phyloP scores from a whole-genome alignment of 2,888 invertebrate species.

The Polia nebulosa region DNA sequence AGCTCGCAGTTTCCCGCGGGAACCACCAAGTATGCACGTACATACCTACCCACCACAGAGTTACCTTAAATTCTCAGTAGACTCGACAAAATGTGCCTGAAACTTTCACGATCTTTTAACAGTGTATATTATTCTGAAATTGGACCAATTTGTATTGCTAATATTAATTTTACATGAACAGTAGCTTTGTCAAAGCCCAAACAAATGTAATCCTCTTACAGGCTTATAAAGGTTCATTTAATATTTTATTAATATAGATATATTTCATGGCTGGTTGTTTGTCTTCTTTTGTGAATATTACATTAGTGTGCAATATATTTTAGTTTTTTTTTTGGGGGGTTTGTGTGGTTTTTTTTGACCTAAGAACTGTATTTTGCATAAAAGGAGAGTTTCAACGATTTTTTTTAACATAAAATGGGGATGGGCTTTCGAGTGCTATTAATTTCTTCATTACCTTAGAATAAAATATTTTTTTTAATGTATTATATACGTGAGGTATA shows the following conservation, averaged over 20 bases:
- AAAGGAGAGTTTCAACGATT: no score
- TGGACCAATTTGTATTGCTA: constrained; percentile 7
- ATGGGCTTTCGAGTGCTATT: no score
- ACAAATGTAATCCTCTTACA: constrained; percentile 39
- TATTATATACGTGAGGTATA: neutral
- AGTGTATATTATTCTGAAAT: neutral
- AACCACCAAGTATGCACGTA: constrained; percentile 1
- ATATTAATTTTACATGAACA: constrained; percentile 33
- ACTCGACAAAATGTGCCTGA: neutral
- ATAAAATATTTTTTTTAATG: neutral
- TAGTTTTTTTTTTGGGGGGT: no score
- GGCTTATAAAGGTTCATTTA: constrained; percentile 43
- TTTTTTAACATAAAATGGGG: no score
- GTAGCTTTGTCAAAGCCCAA: constrained; percentile 21
- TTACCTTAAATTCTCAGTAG: neutral
- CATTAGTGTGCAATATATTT: neutral
- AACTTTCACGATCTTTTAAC: constrained; percentile 9
- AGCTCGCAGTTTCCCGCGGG: constrained; percentile 29
- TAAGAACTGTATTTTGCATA: neutral
- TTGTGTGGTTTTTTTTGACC: no score
- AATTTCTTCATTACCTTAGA: neutral
- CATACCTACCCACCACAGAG: neutral
- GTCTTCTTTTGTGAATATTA: constrained; percentile 26
- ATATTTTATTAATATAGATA: constrained; percentile 35
- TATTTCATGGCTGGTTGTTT: neutral